Percentiles rank a stretch among this genome's conserved stretches.
Evolutionary conservation across 2,797 vertebrate species (phyloP).

Genomic region (Aratinga solstitialis): DNA sequence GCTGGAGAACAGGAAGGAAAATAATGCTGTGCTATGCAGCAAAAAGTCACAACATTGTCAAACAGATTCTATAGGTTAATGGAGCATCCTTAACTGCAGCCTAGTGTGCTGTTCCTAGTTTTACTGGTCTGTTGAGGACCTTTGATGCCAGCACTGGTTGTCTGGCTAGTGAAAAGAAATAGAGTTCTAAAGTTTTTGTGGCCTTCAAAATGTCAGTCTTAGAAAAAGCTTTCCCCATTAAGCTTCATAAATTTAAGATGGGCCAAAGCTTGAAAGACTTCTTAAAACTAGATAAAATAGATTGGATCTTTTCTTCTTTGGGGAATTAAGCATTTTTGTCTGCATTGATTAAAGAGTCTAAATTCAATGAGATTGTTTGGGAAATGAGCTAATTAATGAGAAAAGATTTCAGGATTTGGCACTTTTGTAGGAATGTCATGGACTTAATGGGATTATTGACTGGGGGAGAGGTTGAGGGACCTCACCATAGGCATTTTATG

Average conservation of each 20-base stretch:
- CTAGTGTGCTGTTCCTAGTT: not conserved
- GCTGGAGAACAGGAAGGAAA: not conserved
- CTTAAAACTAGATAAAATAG: not conserved
- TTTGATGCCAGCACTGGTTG: not conserved
- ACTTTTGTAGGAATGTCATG: not conserved
- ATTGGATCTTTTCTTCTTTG: not conserved
- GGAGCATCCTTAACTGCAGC: not conserved
- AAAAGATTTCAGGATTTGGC: slow-evolving; percentile 19
- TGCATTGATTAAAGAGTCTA: not conserved
- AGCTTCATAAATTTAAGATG: not conserved
- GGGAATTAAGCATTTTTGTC: not conserved
- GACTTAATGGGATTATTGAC: slow-evolving; percentile 19
- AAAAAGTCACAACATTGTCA: not conserved
- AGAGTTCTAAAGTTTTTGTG: not conserved
- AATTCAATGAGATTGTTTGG: slow-evolving; percentile 3
- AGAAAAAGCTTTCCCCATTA: not conserved
- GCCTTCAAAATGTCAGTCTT: not conserved
- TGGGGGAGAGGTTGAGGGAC: not conserved
- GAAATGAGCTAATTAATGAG: slow-evolving; percentile 19
- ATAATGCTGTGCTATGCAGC: not conserved
- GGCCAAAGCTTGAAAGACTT: not conserved
- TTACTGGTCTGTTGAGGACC: not conserved
- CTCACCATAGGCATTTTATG: not conserved
- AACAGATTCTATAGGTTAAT: not conserved
- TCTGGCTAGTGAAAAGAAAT: not conserved